Percentiles rank a stretch among this genome's conserved stretches.
Evolutionary conservation across 2,888 invertebrate genomes (phyloP).

Genomic region (Vesta saturnalis): DNA sequence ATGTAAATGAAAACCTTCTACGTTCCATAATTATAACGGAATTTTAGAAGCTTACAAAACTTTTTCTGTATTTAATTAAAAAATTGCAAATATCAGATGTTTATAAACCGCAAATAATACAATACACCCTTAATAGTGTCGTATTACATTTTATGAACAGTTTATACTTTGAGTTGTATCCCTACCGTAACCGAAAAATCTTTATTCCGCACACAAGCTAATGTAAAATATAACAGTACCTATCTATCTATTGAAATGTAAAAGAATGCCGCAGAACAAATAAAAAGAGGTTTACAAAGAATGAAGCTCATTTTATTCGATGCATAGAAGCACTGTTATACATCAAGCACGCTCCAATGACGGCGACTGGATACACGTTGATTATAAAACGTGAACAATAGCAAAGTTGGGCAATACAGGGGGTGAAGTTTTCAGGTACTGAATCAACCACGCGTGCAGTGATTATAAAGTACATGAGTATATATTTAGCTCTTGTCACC

Average conservation of each 20-base stretch:
- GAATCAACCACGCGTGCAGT: slow-evolving; percentile 44
- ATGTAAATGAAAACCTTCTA: not conserved
- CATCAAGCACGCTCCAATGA: slow-evolving; percentile 44
- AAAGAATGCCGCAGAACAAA: slow-evolving; percentile 46
- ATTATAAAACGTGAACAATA: slow-evolving; percentile 45
- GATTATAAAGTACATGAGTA: slow-evolving; percentile 39
- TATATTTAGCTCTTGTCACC: slow-evolving; percentile 40
- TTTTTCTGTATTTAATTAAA: not conserved
- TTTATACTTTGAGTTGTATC: slow-evolving; percentile 4
- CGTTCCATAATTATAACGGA: not conserved
- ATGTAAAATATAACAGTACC: slow-evolving; percentile 43
- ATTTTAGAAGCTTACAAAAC: slow-evolving; percentile 4
- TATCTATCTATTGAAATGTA: slow-evolving; percentile 39
- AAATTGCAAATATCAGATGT: not conserved
- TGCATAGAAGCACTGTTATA: slow-evolving; percentile 40
- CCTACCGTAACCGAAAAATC: slow-evolving; percentile 31
- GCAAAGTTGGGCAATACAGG: slow-evolving; percentile 42
- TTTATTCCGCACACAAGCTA: slow-evolving; percentile 31
- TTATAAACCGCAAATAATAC: not conserved
- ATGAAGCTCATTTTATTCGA: slow-evolving; percentile 36
- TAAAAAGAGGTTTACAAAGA: slow-evolving; percentile 42
- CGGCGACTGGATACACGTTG: slow-evolving; percentile 41
- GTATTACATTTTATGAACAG: slow-evolving; percentile 1
- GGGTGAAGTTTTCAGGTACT: slow-evolving; percentile 43
- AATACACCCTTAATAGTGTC: not conserved